Evolutionary conservation across 1,140 invertebrate genomes (phyloP), one percentile per base, ranked within the genome.

Genomic region (Drosophila mojavensis): DNA sequence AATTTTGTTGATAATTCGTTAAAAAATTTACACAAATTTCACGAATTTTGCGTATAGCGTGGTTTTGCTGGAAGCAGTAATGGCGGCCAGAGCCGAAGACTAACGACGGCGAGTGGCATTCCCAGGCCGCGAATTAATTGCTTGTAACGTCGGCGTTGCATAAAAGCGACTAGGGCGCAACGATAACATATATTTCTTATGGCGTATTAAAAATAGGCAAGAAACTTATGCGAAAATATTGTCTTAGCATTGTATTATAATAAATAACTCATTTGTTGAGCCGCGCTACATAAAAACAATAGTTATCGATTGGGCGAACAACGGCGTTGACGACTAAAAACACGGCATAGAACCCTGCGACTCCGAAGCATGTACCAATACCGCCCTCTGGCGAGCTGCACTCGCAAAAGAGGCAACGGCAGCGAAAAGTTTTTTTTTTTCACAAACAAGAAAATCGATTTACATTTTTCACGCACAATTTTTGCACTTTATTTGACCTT

Each of bases 381-480:
- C 17, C 67, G 73, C 73, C 73, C 73, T 78, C 84, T 81, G 43
- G 73, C 79, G 78, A 43, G 43, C 72, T 68, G 51, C 39, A 73
- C 63, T 41, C 30, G 55, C 53, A 50, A 30, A 50, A 54, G 41
- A 24, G 28, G 36, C 28, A 54, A 83, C 54, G 60, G 65, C 59
- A 72, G 47, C 56, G 65, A 81, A 75, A 78, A 70, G 70, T 24
- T 30, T 79, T 91, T 83, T 33, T 83, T 88, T 77, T 75, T 91
- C 79, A 86, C 78, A 91, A 85, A 85, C 77, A 90, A 86, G 72
- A 91, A 91, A 91, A 91, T 91, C 90, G 82, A 91, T 91, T 88
- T 68, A 88, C 75, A 74, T 88, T 86, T 91, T 91, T 92, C 90
- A 91, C 88, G 75, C 86, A 82, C 77, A 77, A 78, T 91, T 91